Evolutionary conservation across 2,113 vertebrate species (phyloP), one percentile per base, ranked within the genome.

Genomic region (Psilopogon haemacephalus): DNA sequence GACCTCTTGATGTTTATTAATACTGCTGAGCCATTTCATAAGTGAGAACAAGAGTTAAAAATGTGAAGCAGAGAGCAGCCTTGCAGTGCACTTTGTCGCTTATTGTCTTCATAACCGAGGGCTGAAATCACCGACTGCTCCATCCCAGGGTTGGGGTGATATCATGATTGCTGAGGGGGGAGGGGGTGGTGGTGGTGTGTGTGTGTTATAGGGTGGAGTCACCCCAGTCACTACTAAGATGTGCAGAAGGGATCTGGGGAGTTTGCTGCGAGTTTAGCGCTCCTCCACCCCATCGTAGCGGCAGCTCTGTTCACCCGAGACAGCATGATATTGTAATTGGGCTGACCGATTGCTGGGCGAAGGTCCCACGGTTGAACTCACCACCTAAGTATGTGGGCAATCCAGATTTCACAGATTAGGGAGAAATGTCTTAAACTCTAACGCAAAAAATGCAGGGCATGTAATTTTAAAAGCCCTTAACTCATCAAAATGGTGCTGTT

Each of bases 1-100:
- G 70, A 60, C 71, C 64, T 62, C 44, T 59, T 27, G 1, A 4
- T 55, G 11, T 15, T 54, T 42, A 14, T 32, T 58, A 28, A 50
- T 26, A 13, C 32, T 15, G 2, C 56, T 0, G 1, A 82, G 35
- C 32, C 1, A 0, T 65, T 54, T 54, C 71, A 33, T 15, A 89
- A 91, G 40, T 42, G 70, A 65, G 70, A 71, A 16, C 19, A 50
- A 37, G 75, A 82, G 68, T 83, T 91, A n/a, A 80, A 84, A 74
- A 89, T 4, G 28, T 6, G 0, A 50, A 28, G 58, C 4, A 1
- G 59, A 44, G 74, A 68, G 42, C 64, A 27, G 46, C n/a, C n/a
- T 79, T 8, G 2, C 64, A 19, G 5, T 17, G 50, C 33, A 1
- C 72, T 91, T 59, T 37, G 65, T 79, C 16, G 0, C 62, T 76